These are phyloP conservation scores for Drosophila parvula DNA, from an alignment of 1,140 invertebrate species.

Conservation along the genomic window DNA sequence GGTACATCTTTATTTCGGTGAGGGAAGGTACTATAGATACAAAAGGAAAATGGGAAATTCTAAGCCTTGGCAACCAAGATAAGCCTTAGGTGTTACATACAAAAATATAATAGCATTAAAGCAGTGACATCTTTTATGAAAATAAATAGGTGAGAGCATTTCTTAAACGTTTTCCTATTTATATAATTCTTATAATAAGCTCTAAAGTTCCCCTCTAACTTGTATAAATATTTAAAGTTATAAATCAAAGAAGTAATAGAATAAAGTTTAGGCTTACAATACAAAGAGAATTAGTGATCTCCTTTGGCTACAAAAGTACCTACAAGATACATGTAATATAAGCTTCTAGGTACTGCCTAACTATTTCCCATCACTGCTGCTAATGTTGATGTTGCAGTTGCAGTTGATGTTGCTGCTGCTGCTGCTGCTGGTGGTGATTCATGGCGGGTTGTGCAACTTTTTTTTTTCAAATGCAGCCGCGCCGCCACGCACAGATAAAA, in stretches of 20 bases:
- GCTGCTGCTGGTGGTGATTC: conserved; percentile 52
- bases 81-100: too few species aligned
- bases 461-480: conserved; percentile 14
- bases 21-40: background rate
- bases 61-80: too few species aligned
- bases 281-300: background rate
- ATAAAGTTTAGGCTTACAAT: background rate
- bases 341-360: background rate
- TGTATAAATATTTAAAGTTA: background rate
- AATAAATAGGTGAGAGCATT: background rate
- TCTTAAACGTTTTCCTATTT: background rate
- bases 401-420: conserved; percentile 20
- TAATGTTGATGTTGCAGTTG: conserved; percentile 24
- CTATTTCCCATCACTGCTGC: conserved; percentile 11
- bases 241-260: background rate
- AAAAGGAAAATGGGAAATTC: too few species aligned
- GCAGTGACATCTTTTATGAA: too few species aligned
- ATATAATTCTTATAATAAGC: too few species aligned
- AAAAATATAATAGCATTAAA: too few species aligned
- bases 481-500: conserved; percentile 25
- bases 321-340: too few species aligned
- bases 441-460: conserved; percentile 61
- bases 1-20: background rate
- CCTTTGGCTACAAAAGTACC: background rate
- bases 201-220: too few species aligned